Percentiles rank a stretch among this genome's conserved stretches.
Evolutionary conservation across 2,113 vertebrate species (phyloP).

Genomic region (Saccopteryx leptura): DNA sequence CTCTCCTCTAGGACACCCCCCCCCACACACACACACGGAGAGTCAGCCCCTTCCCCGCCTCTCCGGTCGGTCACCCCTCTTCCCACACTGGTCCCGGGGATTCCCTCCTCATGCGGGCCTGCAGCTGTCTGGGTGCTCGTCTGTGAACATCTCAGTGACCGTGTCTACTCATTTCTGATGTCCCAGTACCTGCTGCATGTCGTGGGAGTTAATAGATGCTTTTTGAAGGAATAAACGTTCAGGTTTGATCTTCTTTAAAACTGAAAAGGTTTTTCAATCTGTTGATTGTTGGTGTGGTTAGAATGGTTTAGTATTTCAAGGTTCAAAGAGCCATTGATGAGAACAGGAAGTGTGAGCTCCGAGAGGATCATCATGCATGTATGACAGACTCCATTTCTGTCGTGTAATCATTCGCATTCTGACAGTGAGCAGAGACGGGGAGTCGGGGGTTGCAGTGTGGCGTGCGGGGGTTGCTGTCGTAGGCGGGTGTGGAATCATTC

Average conservation of each 20-base stretch:
- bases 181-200: not conserved
- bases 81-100: not conserved
- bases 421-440: not conserved
- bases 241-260: slow-evolving; percentile 27
- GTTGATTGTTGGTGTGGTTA: not conserved
- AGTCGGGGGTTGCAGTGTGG: not conserved
- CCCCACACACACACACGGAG: not conserved
- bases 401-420: not conserved
- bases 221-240: slow-evolving; percentile 37
- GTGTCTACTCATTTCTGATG: not conserved
- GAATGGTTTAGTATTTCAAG: not conserved
- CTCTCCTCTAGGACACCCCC: too few species aligned
- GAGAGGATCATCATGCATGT: not conserved
- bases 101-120: not conserved
- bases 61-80: not conserved
- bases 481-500: not conserved
- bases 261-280: not conserved
- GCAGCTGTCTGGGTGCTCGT: not conserved
- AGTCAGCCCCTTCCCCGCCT: not conserved
- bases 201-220: not conserved
- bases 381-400: not conserved
- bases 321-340: not conserved
- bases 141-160: not conserved
- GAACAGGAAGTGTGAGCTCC: not conserved
- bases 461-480: not conserved